Conservation (phyloP, 2,113 vertebrate species). For the Pelusios castaneus region DNA sequence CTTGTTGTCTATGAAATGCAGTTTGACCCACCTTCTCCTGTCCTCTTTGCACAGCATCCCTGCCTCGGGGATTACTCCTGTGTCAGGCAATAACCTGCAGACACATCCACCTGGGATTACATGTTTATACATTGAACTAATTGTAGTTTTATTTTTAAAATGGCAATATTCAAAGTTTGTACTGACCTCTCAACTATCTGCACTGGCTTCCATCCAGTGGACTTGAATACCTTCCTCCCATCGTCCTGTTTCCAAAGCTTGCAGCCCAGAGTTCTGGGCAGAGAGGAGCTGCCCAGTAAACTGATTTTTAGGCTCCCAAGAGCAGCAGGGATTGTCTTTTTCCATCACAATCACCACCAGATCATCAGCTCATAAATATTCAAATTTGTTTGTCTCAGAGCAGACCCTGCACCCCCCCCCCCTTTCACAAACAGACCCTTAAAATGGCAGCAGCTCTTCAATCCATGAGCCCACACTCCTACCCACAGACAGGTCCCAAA, state of each 20-base stretch:
- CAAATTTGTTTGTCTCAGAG: neutral
- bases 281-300: neutral
- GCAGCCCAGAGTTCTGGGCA: neutral
- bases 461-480: neutral
- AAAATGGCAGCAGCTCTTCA: neutral
- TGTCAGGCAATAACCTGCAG: neutral
- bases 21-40: neutral
- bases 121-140: neutral
- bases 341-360: neutral
- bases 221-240: conserved; percentile 45
- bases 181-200: conserved; percentile 48
- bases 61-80: neutral
- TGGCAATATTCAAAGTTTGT: rapidly evolving
- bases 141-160: neutral
- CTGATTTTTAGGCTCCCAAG: neutral
- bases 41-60: neutral
- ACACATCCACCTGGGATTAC: neutral
- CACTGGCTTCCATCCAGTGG: conserved; percentile 28
- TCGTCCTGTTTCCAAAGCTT: neutral
- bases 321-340: neutral
- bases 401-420: neutral
- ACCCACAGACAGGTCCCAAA: neutral
- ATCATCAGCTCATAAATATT: neutral
- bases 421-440: neutral
- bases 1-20: neutral